Percentiles rank a stretch among this genome's conserved stretches.
Evolutionary conservation across 1,140 invertebrate genomes (phyloP).

Genomic region (Stratiolaelaps scimitus): DNA sequence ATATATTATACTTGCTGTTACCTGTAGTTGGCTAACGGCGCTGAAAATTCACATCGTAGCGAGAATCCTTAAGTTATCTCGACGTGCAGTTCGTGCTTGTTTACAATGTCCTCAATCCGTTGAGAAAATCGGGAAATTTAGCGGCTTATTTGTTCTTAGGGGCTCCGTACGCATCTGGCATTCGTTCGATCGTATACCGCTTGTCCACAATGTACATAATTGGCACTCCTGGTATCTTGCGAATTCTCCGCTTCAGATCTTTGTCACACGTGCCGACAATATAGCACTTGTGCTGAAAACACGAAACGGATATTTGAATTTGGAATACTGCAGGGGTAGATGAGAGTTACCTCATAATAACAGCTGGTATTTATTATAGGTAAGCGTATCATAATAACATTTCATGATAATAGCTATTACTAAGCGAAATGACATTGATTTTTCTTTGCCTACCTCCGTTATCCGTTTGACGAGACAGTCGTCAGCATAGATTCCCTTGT

Average conservation of each 20-base stretch:
- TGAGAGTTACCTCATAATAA: neutral
- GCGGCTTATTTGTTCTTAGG: conserved; percentile 46
- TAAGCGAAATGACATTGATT: neutral
- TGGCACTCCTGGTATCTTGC: conserved; percentile 97
- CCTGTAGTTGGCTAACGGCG: no score
- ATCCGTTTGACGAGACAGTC: conserved; percentile 94
- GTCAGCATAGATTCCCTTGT: conserved; percentile 98
- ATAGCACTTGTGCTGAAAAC: conserved; percentile 88
- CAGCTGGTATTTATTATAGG: neutral
- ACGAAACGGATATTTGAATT: conserved; percentile 34
- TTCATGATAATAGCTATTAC: conserved; percentile 15
- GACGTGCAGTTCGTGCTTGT: no score
- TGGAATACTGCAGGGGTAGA: conserved; percentile 25
- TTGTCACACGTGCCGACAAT: conserved; percentile 99
- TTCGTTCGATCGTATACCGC: conserved; percentile 89
- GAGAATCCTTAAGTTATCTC: no score
- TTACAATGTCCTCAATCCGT: no score
- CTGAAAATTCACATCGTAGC: no score
- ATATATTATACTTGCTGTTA: no score
- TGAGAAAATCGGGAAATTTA: neutral
- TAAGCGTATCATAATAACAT: neutral
- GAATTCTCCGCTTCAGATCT: conserved; percentile 83
- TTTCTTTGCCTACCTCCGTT: conserved; percentile 53
- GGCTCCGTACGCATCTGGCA: conserved; percentile 94
- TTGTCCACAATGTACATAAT: conserved; percentile 89